Evolutionary conservation across 2,888 invertebrate species (phyloP).

Genomic region (Caenorhabditis sp.): DNA sequence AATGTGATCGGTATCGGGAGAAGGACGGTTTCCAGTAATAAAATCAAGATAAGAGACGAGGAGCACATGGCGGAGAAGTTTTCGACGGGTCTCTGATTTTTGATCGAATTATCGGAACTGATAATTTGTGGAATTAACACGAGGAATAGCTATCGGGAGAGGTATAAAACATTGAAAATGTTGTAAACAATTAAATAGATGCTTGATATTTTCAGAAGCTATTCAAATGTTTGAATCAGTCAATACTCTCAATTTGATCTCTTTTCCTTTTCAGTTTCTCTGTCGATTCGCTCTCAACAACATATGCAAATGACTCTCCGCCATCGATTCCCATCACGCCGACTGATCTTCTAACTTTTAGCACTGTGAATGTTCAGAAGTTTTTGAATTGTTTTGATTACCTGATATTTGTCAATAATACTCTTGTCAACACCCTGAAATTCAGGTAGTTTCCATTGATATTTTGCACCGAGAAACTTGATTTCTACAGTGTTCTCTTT

Average conservation of each 20-base stretch:
- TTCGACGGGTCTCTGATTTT: slow-evolving; percentile 40
- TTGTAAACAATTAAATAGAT: background rate
- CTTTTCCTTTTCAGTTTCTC: slow-evolving; percentile 9
- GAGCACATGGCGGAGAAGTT: slow-evolving; percentile 53
- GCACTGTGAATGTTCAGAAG: too few relatives aligned
- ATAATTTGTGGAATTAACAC: background rate
- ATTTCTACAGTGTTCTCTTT: too few relatives aligned
- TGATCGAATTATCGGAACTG: slow-evolving; percentile 34
- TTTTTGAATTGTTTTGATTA: too few relatives aligned
- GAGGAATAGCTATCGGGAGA: too few relatives aligned
- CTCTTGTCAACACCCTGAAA: too few relatives aligned
- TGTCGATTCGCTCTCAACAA: background rate
- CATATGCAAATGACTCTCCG: slow-evolving; percentile 34
- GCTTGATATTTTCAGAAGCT: too few relatives aligned
- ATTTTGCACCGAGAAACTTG: too few relatives aligned
- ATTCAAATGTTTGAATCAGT: background rate
- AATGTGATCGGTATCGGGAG: slow-evolving; percentile 42
- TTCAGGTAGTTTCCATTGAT: too few relatives aligned
- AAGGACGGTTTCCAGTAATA: slow-evolving; percentile 56
- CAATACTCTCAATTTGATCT: background rate
- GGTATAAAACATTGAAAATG: too few relatives aligned
- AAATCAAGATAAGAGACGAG: slow-evolving; percentile 41
- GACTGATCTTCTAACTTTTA: background rate
- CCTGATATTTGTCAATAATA: too few relatives aligned
- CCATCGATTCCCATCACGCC: background rate